Evolutionary conservation across 2,113 vertebrate species (phyloP).

Genomic region (Gobiocypris rarus): DNA sequence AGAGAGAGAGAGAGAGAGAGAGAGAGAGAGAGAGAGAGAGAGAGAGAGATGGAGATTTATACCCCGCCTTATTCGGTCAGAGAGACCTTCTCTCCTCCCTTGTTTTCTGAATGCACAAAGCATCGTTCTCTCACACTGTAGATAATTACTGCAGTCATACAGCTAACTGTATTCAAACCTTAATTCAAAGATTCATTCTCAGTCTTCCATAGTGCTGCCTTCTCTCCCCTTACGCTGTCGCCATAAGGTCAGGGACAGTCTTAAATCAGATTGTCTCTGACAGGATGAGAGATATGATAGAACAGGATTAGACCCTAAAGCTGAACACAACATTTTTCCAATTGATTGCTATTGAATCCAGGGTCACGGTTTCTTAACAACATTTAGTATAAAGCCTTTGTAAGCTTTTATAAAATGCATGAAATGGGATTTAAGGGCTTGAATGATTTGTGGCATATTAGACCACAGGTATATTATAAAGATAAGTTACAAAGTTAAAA

Average conservation of each 20-base stretch:
- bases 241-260: conserved; percentile 41
- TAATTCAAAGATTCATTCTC: conserved; percentile 50
- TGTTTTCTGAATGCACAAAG: conserved; percentile 37
- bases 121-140: not conserved
- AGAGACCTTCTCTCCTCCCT: conserved; percentile 18
- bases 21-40: not conserved
- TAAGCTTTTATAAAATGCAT: conserved; percentile 12
- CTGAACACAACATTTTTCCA: conserved; percentile 33
- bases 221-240: conserved; percentile 1
- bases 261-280: conserved; percentile 46
- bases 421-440: conserved; percentile 15
- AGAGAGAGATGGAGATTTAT: conserved; percentile 3
- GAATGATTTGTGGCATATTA: conserved; percentile 2
- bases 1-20: not conserved
- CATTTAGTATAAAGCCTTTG: conserved; percentile 10
- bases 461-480: not conserved
- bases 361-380: conserved; percentile 17
- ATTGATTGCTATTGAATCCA: conserved; percentile 34
- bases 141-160: conserved; percentile 49
- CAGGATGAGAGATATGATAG: conserved; percentile 16
- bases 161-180: conserved; percentile 47
- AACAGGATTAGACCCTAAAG: conserved; percentile 47
- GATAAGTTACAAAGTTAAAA: not conserved
- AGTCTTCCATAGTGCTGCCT: not conserved
- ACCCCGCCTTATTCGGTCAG: not conserved